These are phyloP conservation scores for Umimayanthus kanabou DNA, from an alignment of 92 coral and sea anemone genomes.

Conservation along the genomic window DNA sequence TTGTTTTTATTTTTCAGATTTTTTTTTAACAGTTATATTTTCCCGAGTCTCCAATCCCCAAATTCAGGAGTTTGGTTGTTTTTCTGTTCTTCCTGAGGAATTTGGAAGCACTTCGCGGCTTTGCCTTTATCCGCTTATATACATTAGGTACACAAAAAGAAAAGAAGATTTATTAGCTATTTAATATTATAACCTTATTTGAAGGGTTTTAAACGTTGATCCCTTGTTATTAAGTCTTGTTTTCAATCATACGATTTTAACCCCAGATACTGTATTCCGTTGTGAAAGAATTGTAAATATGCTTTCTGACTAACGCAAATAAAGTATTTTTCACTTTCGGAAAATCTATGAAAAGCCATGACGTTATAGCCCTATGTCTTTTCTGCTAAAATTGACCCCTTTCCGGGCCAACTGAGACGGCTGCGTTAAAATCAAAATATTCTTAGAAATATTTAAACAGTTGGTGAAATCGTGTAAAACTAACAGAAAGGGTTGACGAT, in stretches of 20 bases:
- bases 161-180: conserved; percentile 25
- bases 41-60: neutral
- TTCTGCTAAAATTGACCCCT: neutral
- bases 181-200: conserved; percentile 31
- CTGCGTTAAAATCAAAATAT: neutral
- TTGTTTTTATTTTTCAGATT: neutral
- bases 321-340: neutral
- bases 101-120: neutral
- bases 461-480: no score
- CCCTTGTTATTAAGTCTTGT: conserved; percentile 4
- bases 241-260: conserved; percentile 14
- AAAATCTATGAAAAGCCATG: neutral
- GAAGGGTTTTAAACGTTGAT: conserved; percentile 24
- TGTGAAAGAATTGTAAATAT: neutral
- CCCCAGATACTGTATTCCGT: conserved; percentile 3
- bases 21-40: neutral
- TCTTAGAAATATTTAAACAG: neutral
- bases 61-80: conserved; percentile 3
- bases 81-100: neutral
- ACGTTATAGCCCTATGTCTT: neutral
- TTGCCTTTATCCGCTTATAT: conserved; percentile 10
- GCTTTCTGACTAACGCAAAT: neutral
- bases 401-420: neutral
- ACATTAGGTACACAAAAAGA: conserved; percentile 11
- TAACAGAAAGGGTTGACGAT: neutral